Percentiles rank a stretch among this genome's conserved stretches.
These are phyloP conservation scores for Bujurquina vittata DNA, from an alignment of 2,113 vertebrate species.

Conservation along the genomic window DNA sequence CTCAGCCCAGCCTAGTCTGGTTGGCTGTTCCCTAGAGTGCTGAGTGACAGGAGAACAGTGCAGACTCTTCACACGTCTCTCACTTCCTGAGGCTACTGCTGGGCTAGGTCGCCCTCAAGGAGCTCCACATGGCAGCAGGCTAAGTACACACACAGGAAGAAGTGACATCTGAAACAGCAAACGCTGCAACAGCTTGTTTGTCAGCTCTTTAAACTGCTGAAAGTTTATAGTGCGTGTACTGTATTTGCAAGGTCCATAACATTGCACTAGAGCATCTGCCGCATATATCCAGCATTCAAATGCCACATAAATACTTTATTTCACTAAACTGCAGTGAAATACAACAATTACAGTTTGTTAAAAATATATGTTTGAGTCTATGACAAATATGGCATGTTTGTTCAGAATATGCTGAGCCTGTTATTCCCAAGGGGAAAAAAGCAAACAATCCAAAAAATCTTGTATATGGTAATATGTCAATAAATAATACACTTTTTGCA, in stretches of 20 bases:
- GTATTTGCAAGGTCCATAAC: background rate
- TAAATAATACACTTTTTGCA: background rate
- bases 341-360: background rate
- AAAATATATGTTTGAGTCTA: background rate
- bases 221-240: slow-evolving; percentile 18
- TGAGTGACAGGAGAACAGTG: slow-evolving; percentile 69
- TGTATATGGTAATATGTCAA: background rate
- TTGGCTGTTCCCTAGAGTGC: slow-evolving; percentile 47
- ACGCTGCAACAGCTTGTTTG: slow-evolving; percentile 54
- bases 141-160: slow-evolving; percentile 70
- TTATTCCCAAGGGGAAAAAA: slow-evolving; percentile 1
- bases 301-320: background rate
- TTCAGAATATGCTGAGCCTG: background rate
- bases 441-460: background rate
- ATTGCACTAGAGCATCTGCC: background rate
- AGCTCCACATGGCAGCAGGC: slow-evolving; percentile 65
- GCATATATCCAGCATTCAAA: background rate
- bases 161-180: slow-evolving; percentile 74
- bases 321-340: background rate
- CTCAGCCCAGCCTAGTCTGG: slow-evolving; percentile 5
- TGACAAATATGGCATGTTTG: background rate
- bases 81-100: slow-evolving; percentile 66
- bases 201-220: slow-evolving; percentile 21
- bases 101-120: slow-evolving; percentile 42
- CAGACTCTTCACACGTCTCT: slow-evolving; percentile 45